These are phyloP conservation scores for Prosopocoilus inquinatus DNA, from an alignment of 2,888 invertebrate species.

Conservation along the genomic window DNA sequence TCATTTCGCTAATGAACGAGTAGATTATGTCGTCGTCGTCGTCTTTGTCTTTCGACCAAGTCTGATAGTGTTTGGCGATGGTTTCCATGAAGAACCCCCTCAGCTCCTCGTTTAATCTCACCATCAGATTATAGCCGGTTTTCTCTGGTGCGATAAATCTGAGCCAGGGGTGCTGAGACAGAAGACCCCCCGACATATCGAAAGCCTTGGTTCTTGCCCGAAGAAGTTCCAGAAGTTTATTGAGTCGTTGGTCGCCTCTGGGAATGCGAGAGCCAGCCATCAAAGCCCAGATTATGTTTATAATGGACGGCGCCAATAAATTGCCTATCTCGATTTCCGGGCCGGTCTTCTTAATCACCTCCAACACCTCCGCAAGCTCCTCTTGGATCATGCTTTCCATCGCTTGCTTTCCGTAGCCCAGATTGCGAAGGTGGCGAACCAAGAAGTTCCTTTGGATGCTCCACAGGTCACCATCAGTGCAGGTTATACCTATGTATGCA, in stretches of 20 bases:
- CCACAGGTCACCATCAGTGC: slow-evolving; percentile 58
- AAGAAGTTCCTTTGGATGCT: slow-evolving; percentile 55
- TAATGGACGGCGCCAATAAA: slow-evolving; percentile 56
- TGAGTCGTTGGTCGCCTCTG: slow-evolving; percentile 49
- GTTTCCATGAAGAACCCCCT: slow-evolving; percentile 56
- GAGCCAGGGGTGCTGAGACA: slow-evolving; percentile 63
- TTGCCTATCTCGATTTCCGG: slow-evolving; percentile 35
- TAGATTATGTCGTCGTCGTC: slow-evolving; percentile 63
- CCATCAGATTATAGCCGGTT: slow-evolving; percentile 61
- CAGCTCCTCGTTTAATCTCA: slow-evolving; percentile 57
- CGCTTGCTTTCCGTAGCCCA: slow-evolving; percentile 55
- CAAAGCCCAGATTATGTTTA: slow-evolving; percentile 66
- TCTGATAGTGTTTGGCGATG: slow-evolving; percentile 57
- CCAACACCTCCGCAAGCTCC: slow-evolving; percentile 53
- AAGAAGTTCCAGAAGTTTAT: slow-evolving; percentile 52
- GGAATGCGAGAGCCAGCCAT: slow-evolving; percentile 53
- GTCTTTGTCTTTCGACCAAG: slow-evolving; percentile 49
- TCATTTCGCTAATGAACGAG: slow-evolving; percentile 62
- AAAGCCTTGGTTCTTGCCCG: slow-evolving; percentile 55
- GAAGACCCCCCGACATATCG: slow-evolving; percentile 41
- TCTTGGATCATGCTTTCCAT: slow-evolving; percentile 52
- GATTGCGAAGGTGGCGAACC: slow-evolving; percentile 50
- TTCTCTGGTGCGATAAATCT: slow-evolving; percentile 60
- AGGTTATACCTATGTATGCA: slow-evolving; percentile 54
- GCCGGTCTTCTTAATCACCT: slow-evolving; percentile 30